phyloP scores from a whole-genome alignment of 2,888 invertebrate species.

The Danaus chrysippus region DNA sequence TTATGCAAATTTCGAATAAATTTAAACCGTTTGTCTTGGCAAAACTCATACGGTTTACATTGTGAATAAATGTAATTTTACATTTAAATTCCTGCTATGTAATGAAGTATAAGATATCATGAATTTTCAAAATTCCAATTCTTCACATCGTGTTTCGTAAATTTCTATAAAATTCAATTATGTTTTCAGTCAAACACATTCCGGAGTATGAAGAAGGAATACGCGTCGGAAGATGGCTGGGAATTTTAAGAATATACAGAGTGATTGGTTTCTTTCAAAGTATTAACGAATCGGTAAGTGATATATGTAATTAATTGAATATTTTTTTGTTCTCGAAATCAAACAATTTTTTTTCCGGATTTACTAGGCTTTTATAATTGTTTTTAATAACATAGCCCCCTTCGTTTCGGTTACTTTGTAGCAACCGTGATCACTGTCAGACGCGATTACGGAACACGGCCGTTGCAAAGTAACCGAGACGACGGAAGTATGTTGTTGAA shows the following conservation, averaged over 20 bases:
- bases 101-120: too few species aligned
- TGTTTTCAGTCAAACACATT: slow-evolving; percentile 41
- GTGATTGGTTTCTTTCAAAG: slow-evolving; percentile 46
- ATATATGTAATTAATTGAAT: neutral
- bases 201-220: slow-evolving; percentile 29
- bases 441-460: too few species aligned
- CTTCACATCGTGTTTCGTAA: neutral
- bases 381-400: neutral
- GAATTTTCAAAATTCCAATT: too few species aligned
- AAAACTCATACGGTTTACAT: too few species aligned
- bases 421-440: too few species aligned
- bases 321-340: neutral
- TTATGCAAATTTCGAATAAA: too few species aligned
- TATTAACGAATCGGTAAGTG: slow-evolving; percentile 56
- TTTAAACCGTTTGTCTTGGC: too few species aligned
- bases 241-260: slow-evolving; percentile 59
- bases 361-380: neutral
- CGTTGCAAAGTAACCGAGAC: too few species aligned
- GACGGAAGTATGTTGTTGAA: too few species aligned
- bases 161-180: neutral
- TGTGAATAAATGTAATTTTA: too few species aligned
- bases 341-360: neutral
- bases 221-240: slow-evolving; percentile 53
- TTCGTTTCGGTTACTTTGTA: too few species aligned
- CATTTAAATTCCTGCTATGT: too few species aligned